phyloP scores from a whole-genome alignment of 1,140 invertebrate genomes.

The Armadillidium nasatum region DNA sequence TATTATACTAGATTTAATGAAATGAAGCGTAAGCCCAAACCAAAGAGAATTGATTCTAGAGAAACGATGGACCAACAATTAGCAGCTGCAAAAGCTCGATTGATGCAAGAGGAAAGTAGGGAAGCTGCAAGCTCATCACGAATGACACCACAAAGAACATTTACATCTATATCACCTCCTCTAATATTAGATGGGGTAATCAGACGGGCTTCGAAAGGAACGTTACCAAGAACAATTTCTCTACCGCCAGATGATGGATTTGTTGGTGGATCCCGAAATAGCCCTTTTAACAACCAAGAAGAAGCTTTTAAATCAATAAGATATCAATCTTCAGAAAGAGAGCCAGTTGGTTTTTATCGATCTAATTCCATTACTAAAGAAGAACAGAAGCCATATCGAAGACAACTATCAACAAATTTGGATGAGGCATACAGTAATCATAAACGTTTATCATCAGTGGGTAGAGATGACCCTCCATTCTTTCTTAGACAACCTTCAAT shows the following conservation, averaged over 20 bases:
- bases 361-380: slow-evolving; percentile 18
- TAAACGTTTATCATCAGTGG: slow-evolving; percentile 29
- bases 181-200: neutral
- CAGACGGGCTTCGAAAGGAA: neutral
- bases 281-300: neutral
- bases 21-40: slow-evolving; percentile 35
- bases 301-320: slow-evolving; percentile 4
- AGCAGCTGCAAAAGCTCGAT: slow-evolving; percentile 40
- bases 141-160: neutral
- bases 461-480: slow-evolving; percentile 22
- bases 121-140: neutral
- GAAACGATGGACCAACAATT: slow-evolving; percentile 42
- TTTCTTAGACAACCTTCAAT: slow-evolving; percentile 28
- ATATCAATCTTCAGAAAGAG: slow-evolving; percentile 29
- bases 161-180: neutral
- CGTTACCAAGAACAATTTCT: slow-evolving; percentile 25
- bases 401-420: slow-evolving; percentile 1
- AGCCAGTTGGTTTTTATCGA: neutral
- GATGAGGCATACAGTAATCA: neutral
- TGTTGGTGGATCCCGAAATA: neutral
- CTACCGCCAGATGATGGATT: slow-evolving; percentile 33
- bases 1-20: slow-evolving; percentile 79
- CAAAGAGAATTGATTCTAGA: slow-evolving; percentile 29
- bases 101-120: slow-evolving; percentile 38
- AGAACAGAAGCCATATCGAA: neutral